phyloP scores from a whole-genome alignment of 1,140 invertebrate genomes.

The Nephila pilipes region DNA sequence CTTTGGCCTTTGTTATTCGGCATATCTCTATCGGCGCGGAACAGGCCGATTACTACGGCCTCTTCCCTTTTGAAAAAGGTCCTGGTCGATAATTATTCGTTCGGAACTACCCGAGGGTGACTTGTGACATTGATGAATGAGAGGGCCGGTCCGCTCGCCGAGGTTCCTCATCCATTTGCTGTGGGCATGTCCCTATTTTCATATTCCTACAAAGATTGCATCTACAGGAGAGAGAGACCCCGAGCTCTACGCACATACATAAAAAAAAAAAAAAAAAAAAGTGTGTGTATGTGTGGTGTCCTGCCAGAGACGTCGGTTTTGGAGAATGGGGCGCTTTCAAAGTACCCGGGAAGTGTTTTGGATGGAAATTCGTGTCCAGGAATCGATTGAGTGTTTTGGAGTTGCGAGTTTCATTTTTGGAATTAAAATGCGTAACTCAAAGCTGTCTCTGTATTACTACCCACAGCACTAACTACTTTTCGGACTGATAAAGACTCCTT shows the following conservation, averaged over 20 bases:
- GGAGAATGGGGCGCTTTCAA: background rate
- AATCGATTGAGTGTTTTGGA: no score
- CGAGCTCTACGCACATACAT: background rate
- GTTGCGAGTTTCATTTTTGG: no score
- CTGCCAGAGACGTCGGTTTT: background rate
- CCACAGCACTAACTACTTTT: no score
- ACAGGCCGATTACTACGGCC: conserved; percentile 65
- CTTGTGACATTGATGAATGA: conserved; percentile 75
- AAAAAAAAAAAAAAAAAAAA: background rate
- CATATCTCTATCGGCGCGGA: conserved; percentile 53
- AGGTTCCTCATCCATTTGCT: conserved; percentile 71
- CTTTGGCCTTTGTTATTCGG: background rate
- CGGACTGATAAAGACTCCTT: no score
- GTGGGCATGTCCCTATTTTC: conserved; percentile 51
- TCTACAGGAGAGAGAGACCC: conserved; percentile 8
- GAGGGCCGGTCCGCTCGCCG: conserved; percentile 58
- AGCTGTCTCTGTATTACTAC: no score
- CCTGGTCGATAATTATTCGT: conserved; percentile 76
- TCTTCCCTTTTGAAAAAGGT: conserved; percentile 49
- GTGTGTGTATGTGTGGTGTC: background rate
- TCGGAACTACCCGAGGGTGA: conserved; percentile 71
- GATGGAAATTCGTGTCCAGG: no score
- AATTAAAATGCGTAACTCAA: no score
- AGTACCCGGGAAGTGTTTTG: no score
- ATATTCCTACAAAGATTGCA: conserved; percentile 60